Conservation (phyloP, 2,797 vertebrate species). For the Danionella dracula region DNA sequence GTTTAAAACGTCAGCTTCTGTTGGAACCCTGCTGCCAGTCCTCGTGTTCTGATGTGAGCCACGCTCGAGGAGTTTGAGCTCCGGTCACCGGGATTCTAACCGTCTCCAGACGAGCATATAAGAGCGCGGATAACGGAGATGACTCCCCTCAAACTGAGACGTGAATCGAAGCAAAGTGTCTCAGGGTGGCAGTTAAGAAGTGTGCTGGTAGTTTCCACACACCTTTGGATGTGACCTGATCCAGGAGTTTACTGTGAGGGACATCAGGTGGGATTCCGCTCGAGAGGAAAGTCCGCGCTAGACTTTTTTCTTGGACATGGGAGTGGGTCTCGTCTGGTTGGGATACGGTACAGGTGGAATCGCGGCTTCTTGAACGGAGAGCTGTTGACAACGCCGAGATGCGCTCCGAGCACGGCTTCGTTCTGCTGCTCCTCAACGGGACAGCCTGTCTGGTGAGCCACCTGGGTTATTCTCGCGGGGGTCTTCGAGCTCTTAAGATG, state of each 20-base stretch:
- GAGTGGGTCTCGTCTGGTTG: conserved; percentile 58
- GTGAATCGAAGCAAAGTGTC: conserved; percentile 52
- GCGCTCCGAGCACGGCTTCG: conserved; percentile 72
- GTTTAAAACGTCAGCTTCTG: conserved; percentile 60
- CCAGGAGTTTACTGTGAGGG: conserved; percentile 48
- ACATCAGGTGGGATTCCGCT: conserved; percentile 47
- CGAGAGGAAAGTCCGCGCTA: conserved; percentile 45
- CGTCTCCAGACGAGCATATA: conserved; percentile 39
- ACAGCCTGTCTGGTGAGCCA: conserved; percentile 75
- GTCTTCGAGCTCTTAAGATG: neutral
- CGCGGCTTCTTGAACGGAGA: conserved; percentile 63
- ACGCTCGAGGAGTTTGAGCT: conserved; percentile 36
- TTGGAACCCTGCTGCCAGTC: conserved; percentile 55
- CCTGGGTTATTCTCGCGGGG: neutral
- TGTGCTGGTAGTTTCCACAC: conserved; percentile 24
- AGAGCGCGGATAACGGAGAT: conserved; percentile 28
- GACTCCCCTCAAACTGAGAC: conserved; percentile 41
- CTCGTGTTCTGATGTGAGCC: conserved; percentile 42
- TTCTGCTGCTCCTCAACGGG: conserved; percentile 77
- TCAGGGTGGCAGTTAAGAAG: conserved; percentile 51
- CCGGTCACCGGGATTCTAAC: conserved; percentile 53
- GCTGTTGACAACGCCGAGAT: conserved; percentile 62
- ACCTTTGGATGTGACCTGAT: conserved; percentile 61
- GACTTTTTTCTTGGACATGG: conserved; percentile 63
- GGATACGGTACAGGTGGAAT: conserved; percentile 60